Evolutionary conservation across 2,888 invertebrate genomes (phyloP), one percentile per base, ranked within the genome.

Genomic region (Spodoptera picta): DNA sequence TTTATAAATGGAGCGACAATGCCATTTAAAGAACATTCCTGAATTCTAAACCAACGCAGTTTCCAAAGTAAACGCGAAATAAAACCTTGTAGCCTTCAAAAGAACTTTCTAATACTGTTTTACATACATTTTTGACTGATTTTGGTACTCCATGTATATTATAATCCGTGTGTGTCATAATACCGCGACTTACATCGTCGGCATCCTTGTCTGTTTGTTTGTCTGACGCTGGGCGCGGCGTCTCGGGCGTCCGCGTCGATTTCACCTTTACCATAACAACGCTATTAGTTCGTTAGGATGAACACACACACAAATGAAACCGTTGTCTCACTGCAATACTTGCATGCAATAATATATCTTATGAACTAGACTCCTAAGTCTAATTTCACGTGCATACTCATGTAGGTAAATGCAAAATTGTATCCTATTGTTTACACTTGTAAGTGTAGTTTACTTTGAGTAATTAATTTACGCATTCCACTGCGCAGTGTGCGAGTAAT

Each of bases 211-310:
- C 85, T 36, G 81, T 74, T 57, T 85, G 88, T 74, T 89, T 91
- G 77, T 88, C 91, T 65, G 92, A 90, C 45, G 91, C 89, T 47
- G 94, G 93, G 1, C 94, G 91, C 69, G 95, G 95, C n/a, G 95
- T 95, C 88, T 95, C 95, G 2, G 95, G 95, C 45, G 95, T 95
- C 42, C 94, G 92, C 36, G 94, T 86, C 66, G 84, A 81, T 82
- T 95, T 94, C 81, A 93, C 94, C 95, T 95, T 85, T 69, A 55
- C 69, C 69, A 67, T 53, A 81, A 82, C 69, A 81, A 48, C 61
- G 57, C 57, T 60, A 74, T 79, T 79, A 67, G 65, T 70, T 61
- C 68, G 65, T 77, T 77, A 61, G 48, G 56, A 19, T 27, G 56
- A 51, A 24, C 12, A 53, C 71, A 43, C 47, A 60, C 52, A 70